Percentiles rank a stretch among this genome's conserved stretches.
These are phyloP conservation scores for Athalia rosae DNA, from an alignment of 2,888 invertebrate species.

Conservation along the genomic window DNA sequence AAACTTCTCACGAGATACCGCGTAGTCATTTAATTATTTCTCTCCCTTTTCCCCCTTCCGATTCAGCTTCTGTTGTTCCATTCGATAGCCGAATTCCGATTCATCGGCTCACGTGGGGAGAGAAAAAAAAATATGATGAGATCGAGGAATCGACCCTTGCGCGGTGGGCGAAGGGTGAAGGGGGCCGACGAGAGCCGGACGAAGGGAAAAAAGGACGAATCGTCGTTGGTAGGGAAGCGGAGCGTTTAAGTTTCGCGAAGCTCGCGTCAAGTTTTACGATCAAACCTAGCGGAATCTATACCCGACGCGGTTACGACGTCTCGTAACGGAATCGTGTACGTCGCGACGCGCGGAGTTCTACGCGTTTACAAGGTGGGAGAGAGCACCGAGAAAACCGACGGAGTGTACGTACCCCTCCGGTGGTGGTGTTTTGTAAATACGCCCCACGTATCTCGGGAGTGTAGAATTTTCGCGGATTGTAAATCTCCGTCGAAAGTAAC, in stretches of 20 bases:
- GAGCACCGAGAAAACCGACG: neutral
- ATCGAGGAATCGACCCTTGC: neutral
- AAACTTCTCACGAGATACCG: too few species aligned
- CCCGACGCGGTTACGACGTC: conserved; percentile 28
- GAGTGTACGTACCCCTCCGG: too few species aligned
- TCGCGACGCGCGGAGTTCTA: conserved; percentile 11
- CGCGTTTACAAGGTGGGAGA: conserved; percentile 2
- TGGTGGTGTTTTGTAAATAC: neutral
- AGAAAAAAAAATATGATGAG: neutral
- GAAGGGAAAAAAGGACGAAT: conserved; percentile 11
- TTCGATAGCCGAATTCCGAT: too few species aligned
- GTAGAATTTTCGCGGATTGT: conserved; percentile 19
- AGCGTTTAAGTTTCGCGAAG: conserved; percentile 26
- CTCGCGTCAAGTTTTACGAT: conserved; percentile 39
- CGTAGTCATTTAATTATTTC: too few species aligned
- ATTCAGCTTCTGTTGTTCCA: too few species aligned
- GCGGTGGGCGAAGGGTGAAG: neutral
- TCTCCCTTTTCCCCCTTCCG: too few species aligned
- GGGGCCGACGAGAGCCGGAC: neutral
- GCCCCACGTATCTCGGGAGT: neutral
- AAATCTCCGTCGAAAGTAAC: conserved; percentile 28
- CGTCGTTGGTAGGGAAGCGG: conserved; percentile 6
- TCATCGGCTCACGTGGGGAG: too few species aligned
- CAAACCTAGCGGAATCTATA: conserved; percentile 31
- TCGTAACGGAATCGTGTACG: conserved; percentile 31